Base-by-base conservation (phyloP, 2,113 vertebrate species). In the Mesembrinibis cayennensis region DNA sequence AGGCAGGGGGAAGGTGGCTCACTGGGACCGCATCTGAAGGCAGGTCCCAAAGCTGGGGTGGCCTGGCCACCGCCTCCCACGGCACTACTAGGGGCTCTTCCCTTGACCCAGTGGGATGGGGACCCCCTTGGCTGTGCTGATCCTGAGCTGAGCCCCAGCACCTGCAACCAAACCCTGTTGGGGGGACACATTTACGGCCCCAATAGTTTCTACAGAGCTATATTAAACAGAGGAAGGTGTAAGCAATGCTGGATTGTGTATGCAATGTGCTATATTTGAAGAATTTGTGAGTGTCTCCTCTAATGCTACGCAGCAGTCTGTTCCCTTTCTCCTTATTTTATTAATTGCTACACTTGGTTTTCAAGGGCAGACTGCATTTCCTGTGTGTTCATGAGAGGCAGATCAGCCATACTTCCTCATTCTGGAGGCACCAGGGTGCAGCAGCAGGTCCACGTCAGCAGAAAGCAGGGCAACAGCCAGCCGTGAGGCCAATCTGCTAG, bases 141-240 rank as follows among this genome's bases (percentile, higher is more conserved):
- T 61, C 29, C 26, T 47, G 12, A 30, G 10, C 4, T 67, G 29
- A 30, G 2, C 3, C 16, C 8, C 7, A 59, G 30, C 19, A 71
- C 7, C 17, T 0, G 0, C 66, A 83, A 34, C 1, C 4, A 74
- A 74, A 63, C 6, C 18, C 22, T 40, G 12, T 7, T n/a, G 5
- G 6, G 1, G 4, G 4, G 2, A 29, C 3, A 26, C 0, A 1
- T 34, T 61, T 42, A 72, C 16, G 20, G 23, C 16, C 10, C 19
- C 3, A 73, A 36, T 4, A 20, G 8, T n/a, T 79, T 67, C 32
- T 62, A 32, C 27, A 23, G 36, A 62, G 27, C 20, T 67, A 30
- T 50, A 40, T 79, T 79, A 36, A 52, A 44, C 20, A 42, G 29
- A 72, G 47, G 10, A 89, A 55, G 25, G 15, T 0, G 3, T 36